Base-by-base conservation (phyloP, 2,797 vertebrate genomes). In the Orientallactaga sibirica region DNA sequence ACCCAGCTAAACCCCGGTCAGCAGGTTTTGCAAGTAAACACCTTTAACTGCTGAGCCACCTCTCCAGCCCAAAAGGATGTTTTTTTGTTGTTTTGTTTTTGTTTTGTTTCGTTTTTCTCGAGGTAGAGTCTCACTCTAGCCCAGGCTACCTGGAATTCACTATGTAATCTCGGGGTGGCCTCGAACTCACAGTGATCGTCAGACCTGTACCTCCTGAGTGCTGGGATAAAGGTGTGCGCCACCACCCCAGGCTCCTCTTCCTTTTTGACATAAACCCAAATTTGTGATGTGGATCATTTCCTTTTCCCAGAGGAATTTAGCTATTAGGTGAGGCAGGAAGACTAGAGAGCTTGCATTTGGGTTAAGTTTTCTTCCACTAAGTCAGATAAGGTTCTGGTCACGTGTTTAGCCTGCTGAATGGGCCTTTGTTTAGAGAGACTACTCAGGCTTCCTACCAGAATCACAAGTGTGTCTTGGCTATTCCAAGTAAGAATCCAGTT, bases 361-460 rank as follows among this genome's bases (percentile, higher is more conserved):
- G n/a, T 78, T 48, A 48, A 89, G 37, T 82, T 93, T 19, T 66
- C 52, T 82, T 58, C 52, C 6, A 55, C 33, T 48, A 77, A 62
- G 33, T 68, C 61, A 95, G 61, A 70, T 78, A 91, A 91, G 58
- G 61, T 25, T 74, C 58, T 74, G 10, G 10, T 66, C 52, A 91
- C 86, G n/a, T 74, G 68, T 37, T 62, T 48, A 11, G 48, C 33
- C 70, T 68, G 37, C 66, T 29, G 29, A 81, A 48, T 48, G 76
- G 68, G 18, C 7, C 74, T 93, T 77, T 82, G 71, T 82, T 71
- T 43, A 24, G 24, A 80, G 33, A 52, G 68, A 83, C 86, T 37
- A 58, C 67, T 48, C 25, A 66, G 52, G 27, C 82, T 74, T 27
- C 6, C 22, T 41, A 76, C n/a, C 48, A 78, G 52, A 78, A 86